phyloP scores from a whole-genome alignment of 2,797 vertebrate genomes.

The Acrossocheilus fasciatus region DNA sequence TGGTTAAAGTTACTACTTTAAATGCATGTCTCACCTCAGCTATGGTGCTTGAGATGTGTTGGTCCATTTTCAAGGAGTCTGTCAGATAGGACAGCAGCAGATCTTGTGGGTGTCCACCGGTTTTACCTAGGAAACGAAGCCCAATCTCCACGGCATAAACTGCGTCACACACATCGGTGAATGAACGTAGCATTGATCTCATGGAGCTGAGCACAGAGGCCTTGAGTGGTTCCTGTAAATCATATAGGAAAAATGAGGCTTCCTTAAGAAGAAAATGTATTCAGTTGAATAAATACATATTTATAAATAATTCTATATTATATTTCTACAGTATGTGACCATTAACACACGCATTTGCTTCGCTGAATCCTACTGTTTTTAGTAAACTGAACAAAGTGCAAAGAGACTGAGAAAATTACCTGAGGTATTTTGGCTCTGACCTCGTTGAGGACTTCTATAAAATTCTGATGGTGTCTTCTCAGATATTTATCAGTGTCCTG shows the following conservation, averaged over 20 bases:
- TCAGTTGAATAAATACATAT: not conserved
- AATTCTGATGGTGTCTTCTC: conserved; percentile 77
- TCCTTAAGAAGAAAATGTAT: not conserved
- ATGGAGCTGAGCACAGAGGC: conserved; percentile 67
- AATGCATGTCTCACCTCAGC: conserved; percentile 69
- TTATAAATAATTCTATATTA: not conserved
- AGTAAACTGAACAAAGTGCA: not conserved
- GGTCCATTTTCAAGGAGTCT: conserved; percentile 71
- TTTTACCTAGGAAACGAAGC: conserved; percentile 78
- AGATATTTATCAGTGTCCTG: conserved; percentile 76
- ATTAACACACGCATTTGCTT: not conserved
- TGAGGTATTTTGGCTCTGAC: conserved; percentile 76
- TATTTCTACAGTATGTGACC: not conserved
- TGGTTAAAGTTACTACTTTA: not conserved
- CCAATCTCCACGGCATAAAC: conserved; percentile 72
- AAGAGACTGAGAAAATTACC: conserved; percentile 62
- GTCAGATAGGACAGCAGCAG: conserved; percentile 70
- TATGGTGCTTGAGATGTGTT: conserved; percentile 72
- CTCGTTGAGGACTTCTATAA: conserved; percentile 72
- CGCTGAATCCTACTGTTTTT: not conserved
- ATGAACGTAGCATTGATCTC: conserved; percentile 71
- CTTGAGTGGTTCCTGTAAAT: conserved; percentile 71
- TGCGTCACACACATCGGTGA: conserved; percentile 74
- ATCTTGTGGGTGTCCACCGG: conserved; percentile 62
- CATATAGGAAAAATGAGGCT: not conserved